Evolutionary conservation across 2,888 invertebrate species (phyloP), one percentile per base, ranked within the genome.

Genomic region (Malthinus flaveolus): DNA sequence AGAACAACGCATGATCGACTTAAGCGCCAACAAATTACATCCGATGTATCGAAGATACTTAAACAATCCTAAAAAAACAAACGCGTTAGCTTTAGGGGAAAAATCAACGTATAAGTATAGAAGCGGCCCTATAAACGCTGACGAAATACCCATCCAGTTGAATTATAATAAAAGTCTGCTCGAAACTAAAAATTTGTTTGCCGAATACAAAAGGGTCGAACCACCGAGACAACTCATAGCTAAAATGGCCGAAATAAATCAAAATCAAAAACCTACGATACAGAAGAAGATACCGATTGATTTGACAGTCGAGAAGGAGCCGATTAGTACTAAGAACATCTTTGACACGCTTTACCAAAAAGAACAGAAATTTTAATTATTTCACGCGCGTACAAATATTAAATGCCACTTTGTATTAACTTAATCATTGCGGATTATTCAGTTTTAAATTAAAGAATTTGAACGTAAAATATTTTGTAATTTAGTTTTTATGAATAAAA

Each of bases 101-200:
- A 13, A 32, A 8, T 3, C 8, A 0, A 31, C 13, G 9, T 73
- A 72, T 62, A 67, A 71, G 50, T 67, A 64, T 5, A 49, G 69
- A 12, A 71, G 69, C 34, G 75, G 74, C 4, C 72, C 73, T 1
- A 63, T 73, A 1, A 60, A 60, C 11, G 51, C 64, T 3, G 65
- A 70, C 7, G 74, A 75, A 11, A 68, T 73, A 11, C 74, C 76
- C 0, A 55, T 59, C 0, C 66, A 67, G 12, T 61, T 76, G n/a
- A 70, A 70, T 47, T 62, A 75, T 46, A 73, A 73, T 50, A 71
- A 64, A 44, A 68, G 73, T 12, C 44, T 73, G 15, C 50, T 77
- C 34, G 73, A 76, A 33, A 69, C 64, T 58, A 77, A 77, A 61
- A 77, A 77, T 55, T 67, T 76, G 37, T 71, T 68, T 55, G 60